Base-by-base conservation (phyloP, 2,797 vertebrate genomes). In the Rhinoraja longicauda region DNA sequence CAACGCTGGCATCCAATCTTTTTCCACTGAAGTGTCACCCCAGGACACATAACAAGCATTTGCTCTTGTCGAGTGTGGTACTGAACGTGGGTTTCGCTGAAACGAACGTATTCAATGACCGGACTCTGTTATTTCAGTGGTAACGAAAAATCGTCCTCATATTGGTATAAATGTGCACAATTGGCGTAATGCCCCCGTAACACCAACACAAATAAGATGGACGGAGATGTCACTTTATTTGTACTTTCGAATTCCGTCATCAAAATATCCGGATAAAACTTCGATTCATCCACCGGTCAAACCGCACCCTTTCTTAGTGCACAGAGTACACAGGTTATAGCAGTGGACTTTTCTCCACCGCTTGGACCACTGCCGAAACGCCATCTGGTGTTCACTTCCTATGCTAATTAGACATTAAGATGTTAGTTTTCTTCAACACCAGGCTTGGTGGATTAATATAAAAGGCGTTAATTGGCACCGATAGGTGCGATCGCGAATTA, bases 401-500 rank as follows among this genome's bases (percentile, higher is more conserved):
- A 75, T 92, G 90, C 90, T 53, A 92, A 92, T 73, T 92, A 92
- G 45, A 75, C 90, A 75, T 92, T 72, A 73, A 92, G 39, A 92
- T 75, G 90, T 92, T 92, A 73, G 24, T 92, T 92, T 57, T 75
- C 73, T 29, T 24, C 39, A 45, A 53, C 90, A 75, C 90, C 67
- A 92, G 67, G 45, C 70, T 88, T 32, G n/a, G n/a, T 29, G 70
- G 26, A 75, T 92, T 92, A 75, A 92, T 75, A 75, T 92, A 92
- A 73, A 92, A 92, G 45, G 90, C 75, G 90, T 92, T 92, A 92
- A 92, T 92, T 92, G 90, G 90, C 90, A 67, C n/a, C 62, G 64
- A 36, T 88, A 67, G 84, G 59, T 64, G 84, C 32, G 84, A 88
- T 67, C n/a, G 17, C 32, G 62, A 88, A 64, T 75, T 73, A 75